These are phyloP conservation scores for Oedothorax gibbosus DNA, from an alignment of 1,140 invertebrate species.

Conservation along the genomic window DNA sequence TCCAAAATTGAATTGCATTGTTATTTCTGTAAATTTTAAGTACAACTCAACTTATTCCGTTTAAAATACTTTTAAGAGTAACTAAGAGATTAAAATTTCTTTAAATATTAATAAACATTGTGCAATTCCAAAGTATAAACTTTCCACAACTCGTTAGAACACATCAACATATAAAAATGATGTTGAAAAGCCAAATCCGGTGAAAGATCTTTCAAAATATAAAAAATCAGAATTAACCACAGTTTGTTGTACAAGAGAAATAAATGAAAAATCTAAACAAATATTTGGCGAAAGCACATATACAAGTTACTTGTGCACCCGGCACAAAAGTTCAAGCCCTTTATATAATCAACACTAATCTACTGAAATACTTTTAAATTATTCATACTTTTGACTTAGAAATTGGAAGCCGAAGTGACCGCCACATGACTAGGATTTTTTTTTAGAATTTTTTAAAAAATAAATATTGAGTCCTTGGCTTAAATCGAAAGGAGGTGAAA, in stretches of 20 bases:
- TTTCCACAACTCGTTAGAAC: too few species aligned
- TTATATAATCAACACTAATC: background rate
- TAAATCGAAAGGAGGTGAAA: slow-evolving; percentile 35
- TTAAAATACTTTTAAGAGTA: too few species aligned
- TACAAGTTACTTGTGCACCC: background rate
- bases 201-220: background rate
- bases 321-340: background rate
- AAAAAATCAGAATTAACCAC: background rate
- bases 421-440: slow-evolving; percentile 5
- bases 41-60: too few species aligned
- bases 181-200: too few species aligned
- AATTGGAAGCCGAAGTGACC: slow-evolving; percentile 10
- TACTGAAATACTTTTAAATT: background rate
- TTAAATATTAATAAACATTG: too few species aligned
- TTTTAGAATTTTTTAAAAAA: background rate
- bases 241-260: background rate
- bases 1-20: too few species aligned
- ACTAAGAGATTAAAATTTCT: too few species aligned
- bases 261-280: background rate
- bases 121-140: too few species aligned
- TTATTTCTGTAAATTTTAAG: too few species aligned
- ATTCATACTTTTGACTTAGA: slow-evolving; percentile 21
- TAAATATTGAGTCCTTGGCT: slow-evolving; percentile 17
- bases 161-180: too few species aligned
- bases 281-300: background rate